Conservation (phyloP, 2,113 vertebrate species). For the Arenaria interpres region DNA sequence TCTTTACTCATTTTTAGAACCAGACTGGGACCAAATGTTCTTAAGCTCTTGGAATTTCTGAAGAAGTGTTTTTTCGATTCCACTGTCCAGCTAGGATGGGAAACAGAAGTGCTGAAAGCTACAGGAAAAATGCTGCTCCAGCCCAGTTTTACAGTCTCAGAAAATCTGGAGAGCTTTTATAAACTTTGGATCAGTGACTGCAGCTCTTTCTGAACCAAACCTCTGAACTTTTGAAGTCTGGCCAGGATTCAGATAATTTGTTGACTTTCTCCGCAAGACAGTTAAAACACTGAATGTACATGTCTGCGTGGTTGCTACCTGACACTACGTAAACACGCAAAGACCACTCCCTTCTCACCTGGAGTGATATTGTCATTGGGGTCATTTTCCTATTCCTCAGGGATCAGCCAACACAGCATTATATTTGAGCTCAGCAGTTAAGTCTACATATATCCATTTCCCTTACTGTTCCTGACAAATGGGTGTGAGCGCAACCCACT, state of each 20-base stretch:
- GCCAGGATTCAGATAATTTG: constrained; percentile 22
- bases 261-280: background rate
- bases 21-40: constrained; percentile 59
- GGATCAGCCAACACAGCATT: background rate
- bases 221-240: constrained; percentile 39
- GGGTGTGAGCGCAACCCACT: background rate
- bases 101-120: constrained; percentile 66
- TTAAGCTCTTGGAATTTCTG: constrained; percentile 63
- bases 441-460: background rate
- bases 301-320: fast-evolving
- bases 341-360: background rate
- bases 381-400: background rate
- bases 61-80: constrained; percentile 51
- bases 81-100: constrained; percentile 42
- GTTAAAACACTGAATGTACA: background rate
- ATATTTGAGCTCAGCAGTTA: background rate
- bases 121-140: constrained; percentile 44
- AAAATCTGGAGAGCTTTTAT: constrained; percentile 45
- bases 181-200: constrained; percentile 39
- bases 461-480: background rate
- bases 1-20: constrained; percentile 57
- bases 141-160: constrained; percentile 56
- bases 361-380: background rate
- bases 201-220: constrained; percentile 53
- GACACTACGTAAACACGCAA: background rate